Base-by-base conservation (phyloP, 2,888 invertebrate species). In the Ecliptopera silaceata region DNA sequence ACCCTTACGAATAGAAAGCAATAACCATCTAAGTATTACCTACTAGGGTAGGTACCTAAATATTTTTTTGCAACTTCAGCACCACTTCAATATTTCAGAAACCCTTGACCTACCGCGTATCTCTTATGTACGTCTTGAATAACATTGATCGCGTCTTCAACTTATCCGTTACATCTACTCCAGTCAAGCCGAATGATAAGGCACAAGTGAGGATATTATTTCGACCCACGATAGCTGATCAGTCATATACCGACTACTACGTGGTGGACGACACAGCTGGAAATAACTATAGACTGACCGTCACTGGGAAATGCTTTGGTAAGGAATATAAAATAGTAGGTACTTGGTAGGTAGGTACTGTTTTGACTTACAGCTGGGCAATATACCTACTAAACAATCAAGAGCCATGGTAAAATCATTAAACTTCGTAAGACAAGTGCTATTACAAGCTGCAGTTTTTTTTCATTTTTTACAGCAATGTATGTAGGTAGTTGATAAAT, bases 181-280 rank as follows among this genome's bases (percentile, higher is more conserved):
- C 75, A 2, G 77, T 89, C 4, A 69, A 77, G 15, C 78, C 88
- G 0, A 70, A 74, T 5, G 76, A 83, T 2, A 69, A 57, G 34
- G 84, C 77, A 0, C 75, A 75, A 61, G 71, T 89, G 1, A 77
- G 61, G 50, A 72, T 89, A 34, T 38, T 72, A 3, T 91, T 88
- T 63, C 81, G 67, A 45, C 89, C 91, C 0, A 80, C 78, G 43
- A 72, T 83, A 11, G 71, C 83, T 0, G 82, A 79, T 0, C 87
- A 88, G 63, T 80, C 84, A 1, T 90, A 82, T 64, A 89, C 89
- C 0, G 89, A 91, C 38, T 89, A 91, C 69, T 91, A 77, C 38
- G 64, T 86, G 2, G 70, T 91, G 39, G 88, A 87, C 34, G 87
- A 90, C 56, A 81, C 81, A 0, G 71, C 65, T 31, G 82, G 82